Conservation (phyloP, 1,140 invertebrate species). For the Aphelenchoides besseyi region DNA sequence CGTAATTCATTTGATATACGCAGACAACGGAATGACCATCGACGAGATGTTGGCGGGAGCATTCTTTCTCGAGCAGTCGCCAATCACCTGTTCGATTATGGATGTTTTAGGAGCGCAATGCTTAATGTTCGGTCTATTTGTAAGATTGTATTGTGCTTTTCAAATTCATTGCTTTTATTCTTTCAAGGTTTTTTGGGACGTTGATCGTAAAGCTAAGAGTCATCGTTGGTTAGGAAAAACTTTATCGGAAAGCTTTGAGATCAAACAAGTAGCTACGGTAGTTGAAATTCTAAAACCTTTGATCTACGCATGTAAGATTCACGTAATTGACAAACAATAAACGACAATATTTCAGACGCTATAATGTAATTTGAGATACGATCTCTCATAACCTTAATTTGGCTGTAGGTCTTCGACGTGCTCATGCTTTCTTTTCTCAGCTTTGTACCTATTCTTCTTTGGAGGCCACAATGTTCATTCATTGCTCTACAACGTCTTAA, state of each 20-base stretch:
- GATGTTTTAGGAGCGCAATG: background rate
- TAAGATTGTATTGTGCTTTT: background rate
- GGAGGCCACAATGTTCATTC: background rate
- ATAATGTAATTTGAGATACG: too few relatives aligned
- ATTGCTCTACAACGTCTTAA: background rate
- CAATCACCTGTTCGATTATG: constrained; percentile 7
- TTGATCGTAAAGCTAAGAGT: constrained; percentile 4
- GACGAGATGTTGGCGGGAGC: background rate
- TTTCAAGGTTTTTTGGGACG: background rate
- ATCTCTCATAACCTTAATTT: too few relatives aligned
- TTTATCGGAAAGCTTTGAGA: background rate
- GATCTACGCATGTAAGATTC: too few relatives aligned
- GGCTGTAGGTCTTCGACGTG: background rate
- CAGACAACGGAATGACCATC: background rate
- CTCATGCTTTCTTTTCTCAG: background rate
- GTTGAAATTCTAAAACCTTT: constrained; percentile 10
- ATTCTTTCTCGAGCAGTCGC: constrained; percentile 11
- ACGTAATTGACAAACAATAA: too few relatives aligned
- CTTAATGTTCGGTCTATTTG: constrained; percentile 2
- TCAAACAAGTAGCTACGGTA: background rate
- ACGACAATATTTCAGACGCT: too few relatives aligned
- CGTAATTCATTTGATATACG: background rate
- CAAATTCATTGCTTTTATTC: background rate
- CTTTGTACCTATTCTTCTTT: constrained; percentile 5
- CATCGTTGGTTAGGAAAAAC: background rate